Evolutionary conservation across 2,888 invertebrate genomes (phyloP).

Genomic region (Athalia circularis): DNA sequence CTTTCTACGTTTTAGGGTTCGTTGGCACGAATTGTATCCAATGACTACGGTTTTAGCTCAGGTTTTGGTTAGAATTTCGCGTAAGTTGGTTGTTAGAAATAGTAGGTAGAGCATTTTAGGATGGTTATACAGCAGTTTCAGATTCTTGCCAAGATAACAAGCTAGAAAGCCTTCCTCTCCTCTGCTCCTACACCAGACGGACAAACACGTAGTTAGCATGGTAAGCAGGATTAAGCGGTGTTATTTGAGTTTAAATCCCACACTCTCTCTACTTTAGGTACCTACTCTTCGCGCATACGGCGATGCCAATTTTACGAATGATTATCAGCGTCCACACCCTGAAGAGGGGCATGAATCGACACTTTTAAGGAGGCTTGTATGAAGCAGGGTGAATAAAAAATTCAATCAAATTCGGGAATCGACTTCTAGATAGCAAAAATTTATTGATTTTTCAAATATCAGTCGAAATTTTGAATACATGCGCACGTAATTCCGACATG

Average conservation of each 20-base stretch:
- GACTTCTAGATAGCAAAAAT: too few relatives aligned
- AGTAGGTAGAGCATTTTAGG: constrained; percentile 45
- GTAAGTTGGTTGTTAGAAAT: constrained; percentile 43
- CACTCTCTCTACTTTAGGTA: constrained; percentile 35
- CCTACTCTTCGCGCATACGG: not conserved
- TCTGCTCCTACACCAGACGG: constrained; percentile 49
- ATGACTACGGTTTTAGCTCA: not conserved
- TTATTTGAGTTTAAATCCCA: constrained; percentile 60
- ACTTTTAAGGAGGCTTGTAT: too few relatives aligned
- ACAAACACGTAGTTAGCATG: constrained; percentile 60
- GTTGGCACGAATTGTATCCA: too few relatives aligned
- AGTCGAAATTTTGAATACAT: too few relatives aligned
- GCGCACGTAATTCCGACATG: too few relatives aligned
- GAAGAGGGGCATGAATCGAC: too few relatives aligned
- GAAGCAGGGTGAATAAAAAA: too few relatives aligned
- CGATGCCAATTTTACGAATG: too few relatives aligned
- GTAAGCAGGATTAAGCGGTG: constrained; percentile 59
- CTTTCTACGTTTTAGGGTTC: too few relatives aligned
- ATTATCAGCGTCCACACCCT: too few relatives aligned
- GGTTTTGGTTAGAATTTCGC: not conserved
- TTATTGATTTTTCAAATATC: too few relatives aligned
- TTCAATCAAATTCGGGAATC: too few relatives aligned
- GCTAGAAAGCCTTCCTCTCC: not conserved
- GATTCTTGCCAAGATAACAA: constrained; percentile 59
- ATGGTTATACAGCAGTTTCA: constrained; percentile 49